phyloP scores from a whole-genome alignment of 2,797 vertebrate genomes.

The Parambassis ranga region DNA sequence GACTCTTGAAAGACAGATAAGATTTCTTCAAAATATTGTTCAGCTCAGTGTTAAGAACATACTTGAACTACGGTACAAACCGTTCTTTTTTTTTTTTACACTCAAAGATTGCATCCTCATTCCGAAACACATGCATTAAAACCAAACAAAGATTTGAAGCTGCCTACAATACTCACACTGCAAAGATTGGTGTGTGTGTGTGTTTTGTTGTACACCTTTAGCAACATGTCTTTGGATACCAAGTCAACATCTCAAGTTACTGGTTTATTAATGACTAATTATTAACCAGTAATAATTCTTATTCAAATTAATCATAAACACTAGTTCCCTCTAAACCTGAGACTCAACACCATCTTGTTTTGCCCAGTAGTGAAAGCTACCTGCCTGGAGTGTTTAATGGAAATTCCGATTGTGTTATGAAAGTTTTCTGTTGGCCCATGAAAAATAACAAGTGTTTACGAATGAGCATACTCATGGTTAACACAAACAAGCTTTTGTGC shows the following conservation, averaged over 20 bases:
- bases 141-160: no score
- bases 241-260: no score
- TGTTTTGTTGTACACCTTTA: background rate
- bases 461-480: constrained; percentile 13
- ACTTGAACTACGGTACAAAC: background rate
- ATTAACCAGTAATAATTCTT: no score
- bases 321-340: background rate
- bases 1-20: background rate
- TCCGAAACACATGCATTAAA: background rate
- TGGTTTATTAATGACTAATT: no score
- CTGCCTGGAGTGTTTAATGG: constrained; percentile 19
- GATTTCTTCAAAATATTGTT: background rate
- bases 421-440: constrained; percentile 20
- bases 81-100: no score
- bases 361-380: background rate
- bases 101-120: no score
- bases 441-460: constrained; percentile 32
- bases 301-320: no score
- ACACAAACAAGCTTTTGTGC: constrained; percentile 49
- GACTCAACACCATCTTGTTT: background rate
- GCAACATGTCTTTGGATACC: background rate
- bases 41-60: background rate
- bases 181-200: background rate
- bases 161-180: background rate
- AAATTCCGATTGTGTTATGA: constrained; percentile 35